Evolutionary conservation across 2,888 invertebrate species (phyloP).

Genomic region (Pimpla rufipes): DNA sequence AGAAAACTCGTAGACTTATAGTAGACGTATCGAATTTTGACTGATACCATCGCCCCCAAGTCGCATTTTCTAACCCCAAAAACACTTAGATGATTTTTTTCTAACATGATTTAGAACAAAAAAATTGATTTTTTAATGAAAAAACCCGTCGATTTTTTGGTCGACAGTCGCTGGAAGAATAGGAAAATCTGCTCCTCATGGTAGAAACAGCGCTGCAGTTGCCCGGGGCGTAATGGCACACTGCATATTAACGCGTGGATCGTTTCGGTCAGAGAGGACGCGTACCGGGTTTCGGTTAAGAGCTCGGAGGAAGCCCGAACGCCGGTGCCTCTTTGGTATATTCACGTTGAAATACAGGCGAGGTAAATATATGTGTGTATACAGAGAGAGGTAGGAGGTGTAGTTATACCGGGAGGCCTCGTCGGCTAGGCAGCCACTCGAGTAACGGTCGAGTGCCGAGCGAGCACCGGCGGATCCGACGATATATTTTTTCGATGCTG

Average conservation of each 20-base stretch:
- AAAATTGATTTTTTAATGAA: too few species aligned
- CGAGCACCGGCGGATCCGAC: slow-evolving; percentile 77
- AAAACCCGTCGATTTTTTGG: too few species aligned
- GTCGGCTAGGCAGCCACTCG: slow-evolving; percentile 70
- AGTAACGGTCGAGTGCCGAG: slow-evolving; percentile 71
- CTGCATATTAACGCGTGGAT: slow-evolving; percentile 6
- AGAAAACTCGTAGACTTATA: too few species aligned
- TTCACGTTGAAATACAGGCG: slow-evolving; percentile 22
- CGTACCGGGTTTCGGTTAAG: slow-evolving; percentile 68
- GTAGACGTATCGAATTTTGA: too few species aligned
- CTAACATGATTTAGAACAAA: too few species aligned
- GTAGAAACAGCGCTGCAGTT: slow-evolving; percentile 1
- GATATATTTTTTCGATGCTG: slow-evolving; percentile 74
- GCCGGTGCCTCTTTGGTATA: slow-evolving; percentile 22
- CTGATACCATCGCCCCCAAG: too few species aligned
- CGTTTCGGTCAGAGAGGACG: slow-evolving; percentile 45
- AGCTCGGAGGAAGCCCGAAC: slow-evolving; percentile 17
- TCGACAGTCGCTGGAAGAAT: too few species aligned
- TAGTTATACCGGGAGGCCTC: slow-evolving; percentile 24
- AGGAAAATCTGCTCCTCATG: too few species aligned
- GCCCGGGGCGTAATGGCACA: slow-evolving; percentile 1
- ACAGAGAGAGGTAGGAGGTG: too few species aligned
- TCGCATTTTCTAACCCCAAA: too few species aligned
- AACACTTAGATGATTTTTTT: too few species aligned
- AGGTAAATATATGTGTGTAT: slow-evolving; percentile 15